A percentile compares a stretch with the other conserved stretches of the same genome.
Conservation (phyloP, 2,797 vertebrate species). For the Xerus rutilus region DNA sequence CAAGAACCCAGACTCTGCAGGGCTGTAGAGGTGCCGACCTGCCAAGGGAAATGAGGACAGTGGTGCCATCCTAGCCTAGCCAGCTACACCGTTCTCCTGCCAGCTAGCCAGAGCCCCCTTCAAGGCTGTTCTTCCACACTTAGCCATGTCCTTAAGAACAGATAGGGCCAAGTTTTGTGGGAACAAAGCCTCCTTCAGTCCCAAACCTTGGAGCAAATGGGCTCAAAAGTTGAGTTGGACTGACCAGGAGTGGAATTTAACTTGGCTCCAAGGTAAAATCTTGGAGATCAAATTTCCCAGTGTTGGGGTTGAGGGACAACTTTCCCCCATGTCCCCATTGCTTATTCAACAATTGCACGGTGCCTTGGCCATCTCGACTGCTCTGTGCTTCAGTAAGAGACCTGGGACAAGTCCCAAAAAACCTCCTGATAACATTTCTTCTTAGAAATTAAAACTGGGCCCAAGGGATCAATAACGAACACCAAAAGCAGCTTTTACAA, state of each 20-base stretch:
- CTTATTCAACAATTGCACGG: background rate
- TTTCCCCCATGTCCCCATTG: background rate
- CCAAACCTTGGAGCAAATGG: background rate
- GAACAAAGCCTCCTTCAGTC: background rate
- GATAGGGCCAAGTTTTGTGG: no score
- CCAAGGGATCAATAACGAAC: background rate
- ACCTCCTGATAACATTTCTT: background rate
- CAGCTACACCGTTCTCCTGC: accelerated
- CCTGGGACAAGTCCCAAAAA: background rate
- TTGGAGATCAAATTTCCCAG: background rate
- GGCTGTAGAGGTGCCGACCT: background rate
- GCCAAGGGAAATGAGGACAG: accelerated
- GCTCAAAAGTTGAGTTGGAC: background rate
- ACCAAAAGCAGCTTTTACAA: background rate
- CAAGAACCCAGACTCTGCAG: background rate
- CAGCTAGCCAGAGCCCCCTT: accelerated
- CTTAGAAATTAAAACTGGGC: background rate
- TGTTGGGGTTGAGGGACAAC: no score
- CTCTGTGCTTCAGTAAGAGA: background rate
- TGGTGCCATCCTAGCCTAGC: background rate
- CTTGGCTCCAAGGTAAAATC: background rate
- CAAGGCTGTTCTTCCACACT: no score
- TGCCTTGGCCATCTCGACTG: background rate
- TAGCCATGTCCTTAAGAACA: background rate
- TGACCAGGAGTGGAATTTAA: background rate